These are phyloP conservation scores for Urechis unicinctus DNA, from an alignment of 2,888 invertebrate genomes.

Conservation along the genomic window DNA sequence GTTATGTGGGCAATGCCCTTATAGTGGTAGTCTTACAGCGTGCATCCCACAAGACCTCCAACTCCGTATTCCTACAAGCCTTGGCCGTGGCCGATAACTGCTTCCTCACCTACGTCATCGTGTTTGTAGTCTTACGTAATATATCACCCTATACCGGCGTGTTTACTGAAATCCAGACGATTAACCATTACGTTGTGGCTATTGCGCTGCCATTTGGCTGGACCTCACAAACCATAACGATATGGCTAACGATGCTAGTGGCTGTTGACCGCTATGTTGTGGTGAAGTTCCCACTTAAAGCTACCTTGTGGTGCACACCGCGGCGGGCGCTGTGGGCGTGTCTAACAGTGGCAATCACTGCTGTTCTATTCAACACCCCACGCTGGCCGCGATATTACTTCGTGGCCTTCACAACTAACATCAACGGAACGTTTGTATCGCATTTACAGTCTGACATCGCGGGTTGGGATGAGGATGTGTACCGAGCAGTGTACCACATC, in stretches of 20 bases:
- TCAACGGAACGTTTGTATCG: conserved; percentile 5
- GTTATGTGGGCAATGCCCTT: conserved; percentile 6
- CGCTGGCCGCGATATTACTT: conserved; percentile 10
- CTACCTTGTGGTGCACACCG: conserved; percentile 1
- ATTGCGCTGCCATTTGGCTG: conserved; percentile 9
- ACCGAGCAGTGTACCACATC: conserved; percentile 7
- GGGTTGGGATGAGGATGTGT: conserved; percentile 8
- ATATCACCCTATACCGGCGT: conserved; percentile 6
- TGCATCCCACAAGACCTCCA: conserved; percentile 4
- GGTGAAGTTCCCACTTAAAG: conserved; percentile 7
- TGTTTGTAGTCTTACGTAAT: conserved; percentile 7
- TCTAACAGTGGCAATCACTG: not conserved
- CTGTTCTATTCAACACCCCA: conserved; percentile 7
- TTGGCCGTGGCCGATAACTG: conserved; percentile 9
- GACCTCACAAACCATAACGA: conserved; percentile 11
- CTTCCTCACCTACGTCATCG: conserved; percentile 8
- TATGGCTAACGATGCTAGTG: conserved; percentile 9
- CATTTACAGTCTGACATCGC: conserved; percentile 2
- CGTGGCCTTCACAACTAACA: conserved; percentile 1
- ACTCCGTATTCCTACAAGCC: conserved; percentile 8
- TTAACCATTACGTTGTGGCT: conserved; percentile 6
- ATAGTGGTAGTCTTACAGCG: conserved; percentile 5
- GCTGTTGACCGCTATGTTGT: conserved; percentile 11
- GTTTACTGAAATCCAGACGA: not conserved
- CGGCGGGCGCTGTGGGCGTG: conserved; percentile 3